Evolutionary conservation across 2,113 vertebrate genomes (phyloP), one percentile per base, ranked within the genome.

Genomic region (Alethe castanea): DNA sequence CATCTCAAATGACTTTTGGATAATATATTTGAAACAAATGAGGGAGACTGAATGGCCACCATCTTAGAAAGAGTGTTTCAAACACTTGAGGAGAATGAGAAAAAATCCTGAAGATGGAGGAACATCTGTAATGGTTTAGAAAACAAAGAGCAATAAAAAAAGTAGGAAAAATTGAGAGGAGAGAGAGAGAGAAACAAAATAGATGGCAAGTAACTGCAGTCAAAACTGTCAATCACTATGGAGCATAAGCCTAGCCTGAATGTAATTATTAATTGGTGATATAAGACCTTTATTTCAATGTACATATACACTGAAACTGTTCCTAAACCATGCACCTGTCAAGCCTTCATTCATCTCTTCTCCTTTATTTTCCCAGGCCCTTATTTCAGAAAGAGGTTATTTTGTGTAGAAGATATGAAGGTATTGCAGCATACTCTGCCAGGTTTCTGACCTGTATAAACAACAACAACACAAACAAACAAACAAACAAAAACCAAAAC

Each of bases 251-350:
- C 8, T 66, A 35, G 31, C 29, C 1, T 52, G 35, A 77, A 81
- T 52, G 29, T 9, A 54, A 35, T 78, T 81, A 61, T 47, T 87
- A 81, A 45, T 48, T 62, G 74, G 8, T 50, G 25, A n/a, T 80
- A 77, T 9, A 71, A 66, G 57, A 59, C 7, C 19, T 69, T 72
- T 25, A 56, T 3, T 80, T 86, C 66, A 66, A 56, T 33, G 14
- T 72, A 20, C 3, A 14, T 77, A 12, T 54, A 69, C 62, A 69
- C 20, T 40, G 12, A 57, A 92, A 78, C 3, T 57, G 16, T 26
- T 72, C 45, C 48, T 81, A 64, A 69, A 65, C 8, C 2, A 2
- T 57, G 14, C 7, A 17, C 0, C 0, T 53, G 12, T 7, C 22
- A 61, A 78, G 2, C 1, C 3, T 72, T 11, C 4, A 65, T 73